These are phyloP conservation scores for Limnephilus marmoratus DNA, from an alignment of 2,888 invertebrate species.

Conservation along the genomic window DNA sequence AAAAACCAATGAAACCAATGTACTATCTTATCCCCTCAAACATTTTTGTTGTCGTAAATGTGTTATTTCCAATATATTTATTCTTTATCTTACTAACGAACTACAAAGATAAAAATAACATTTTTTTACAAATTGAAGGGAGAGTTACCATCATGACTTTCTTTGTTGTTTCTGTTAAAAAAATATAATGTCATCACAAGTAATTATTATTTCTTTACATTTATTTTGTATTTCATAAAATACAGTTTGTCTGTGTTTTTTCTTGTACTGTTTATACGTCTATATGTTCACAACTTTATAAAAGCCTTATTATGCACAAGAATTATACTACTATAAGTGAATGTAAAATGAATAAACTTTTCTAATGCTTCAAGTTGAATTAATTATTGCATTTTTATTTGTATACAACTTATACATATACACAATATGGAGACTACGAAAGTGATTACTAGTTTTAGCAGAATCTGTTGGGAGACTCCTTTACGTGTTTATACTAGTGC, in stretches of 20 bases:
- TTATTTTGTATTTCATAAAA: not conserved
- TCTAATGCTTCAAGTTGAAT: not conserved
- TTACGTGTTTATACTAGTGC: no score
- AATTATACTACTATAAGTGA: not conserved
- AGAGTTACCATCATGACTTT: not conserved
- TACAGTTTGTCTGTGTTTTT: not conserved
- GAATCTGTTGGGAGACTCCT: no score
- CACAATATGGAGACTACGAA: no score
- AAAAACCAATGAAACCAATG: not conserved
- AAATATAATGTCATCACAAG: not conserved
- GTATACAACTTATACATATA: not conserved
- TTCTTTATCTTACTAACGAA: not conserved
- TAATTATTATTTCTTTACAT: not conserved
- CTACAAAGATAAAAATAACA: not conserved
- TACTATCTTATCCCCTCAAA: not conserved
- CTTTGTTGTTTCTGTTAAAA: not conserved
- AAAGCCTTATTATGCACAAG: not conserved
- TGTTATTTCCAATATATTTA: not conserved
- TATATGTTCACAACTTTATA: constrained; percentile 2
- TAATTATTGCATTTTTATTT: not conserved
- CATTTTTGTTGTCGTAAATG: not conserved
- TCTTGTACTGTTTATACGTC: not conserved
- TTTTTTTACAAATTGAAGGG: not conserved
- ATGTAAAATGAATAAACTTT: not conserved
- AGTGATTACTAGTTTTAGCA: no score